These are phyloP conservation scores for Dryobotodes eremita DNA, from an alignment of 2,888 invertebrate species.

Conservation along the genomic window DNA sequence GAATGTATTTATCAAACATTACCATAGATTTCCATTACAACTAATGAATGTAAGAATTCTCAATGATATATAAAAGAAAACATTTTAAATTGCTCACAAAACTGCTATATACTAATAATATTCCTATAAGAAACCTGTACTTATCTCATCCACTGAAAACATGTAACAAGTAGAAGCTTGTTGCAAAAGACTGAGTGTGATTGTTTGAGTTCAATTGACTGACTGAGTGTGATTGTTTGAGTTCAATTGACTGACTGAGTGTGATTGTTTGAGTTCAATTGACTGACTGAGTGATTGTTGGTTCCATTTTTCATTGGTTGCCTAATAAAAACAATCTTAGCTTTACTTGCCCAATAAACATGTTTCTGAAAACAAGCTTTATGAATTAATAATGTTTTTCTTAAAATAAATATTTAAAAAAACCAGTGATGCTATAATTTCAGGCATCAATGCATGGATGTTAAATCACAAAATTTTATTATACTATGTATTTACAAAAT, in stretches of 20 bases:
- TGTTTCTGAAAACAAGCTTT: background rate
- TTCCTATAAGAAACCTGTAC: constrained; percentile 33
- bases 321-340: constrained; percentile 11
- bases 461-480: background rate
- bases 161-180: background rate
- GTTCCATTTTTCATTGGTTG: constrained; percentile 13
- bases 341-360: background rate
- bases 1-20: constrained; percentile 6
- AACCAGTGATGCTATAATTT: background rate
- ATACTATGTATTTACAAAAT: background rate
- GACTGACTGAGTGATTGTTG: background rate
- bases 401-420: background rate
- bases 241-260: constrained; percentile 11
- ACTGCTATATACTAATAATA: constrained; percentile 13
- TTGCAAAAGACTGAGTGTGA: constrained; percentile 11
- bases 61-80: background rate
- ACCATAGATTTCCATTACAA: constrained; percentile 10
- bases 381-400: background rate
- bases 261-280: background rate
- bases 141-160: background rate
- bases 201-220: background rate
- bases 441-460: background rate
- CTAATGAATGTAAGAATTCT: background rate
- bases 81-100: background rate
- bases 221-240: background rate